Evolutionary conservation across 2,888 invertebrate species (phyloP).

Genomic region (Germaria angustata): DNA sequence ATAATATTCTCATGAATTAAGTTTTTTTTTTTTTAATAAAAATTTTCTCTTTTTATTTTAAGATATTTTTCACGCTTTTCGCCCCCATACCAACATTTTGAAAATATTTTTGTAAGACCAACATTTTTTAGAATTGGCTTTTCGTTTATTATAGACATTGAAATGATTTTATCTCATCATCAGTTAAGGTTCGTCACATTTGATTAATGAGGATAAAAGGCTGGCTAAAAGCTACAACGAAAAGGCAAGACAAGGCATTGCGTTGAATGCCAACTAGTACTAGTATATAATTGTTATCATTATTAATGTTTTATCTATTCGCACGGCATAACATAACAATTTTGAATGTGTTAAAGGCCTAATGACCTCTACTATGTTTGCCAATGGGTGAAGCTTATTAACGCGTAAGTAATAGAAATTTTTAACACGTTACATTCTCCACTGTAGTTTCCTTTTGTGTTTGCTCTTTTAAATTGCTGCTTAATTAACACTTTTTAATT

Average conservation of each 20-base stretch:
- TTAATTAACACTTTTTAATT: constrained; percentile 43
- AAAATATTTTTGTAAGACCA: background rate
- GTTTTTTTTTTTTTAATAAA: background rate
- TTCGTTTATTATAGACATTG: constrained; percentile 52
- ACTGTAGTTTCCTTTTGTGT: background rate
- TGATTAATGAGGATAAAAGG: constrained; percentile 58
- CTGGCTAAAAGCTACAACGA: constrained; percentile 23
- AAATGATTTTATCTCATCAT: constrained; percentile 60
- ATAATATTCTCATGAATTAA: constrained; percentile 11
- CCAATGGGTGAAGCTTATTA: background rate
- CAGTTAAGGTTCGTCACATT: constrained; percentile 63
- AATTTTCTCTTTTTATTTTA: background rate
- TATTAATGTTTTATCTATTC: background rate
- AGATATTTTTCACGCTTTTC: background rate
- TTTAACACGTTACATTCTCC: constrained; percentile 1
- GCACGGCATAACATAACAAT: constrained; percentile 26
- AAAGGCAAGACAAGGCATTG: background rate
- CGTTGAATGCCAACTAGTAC: background rate
- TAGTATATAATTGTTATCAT: background rate
- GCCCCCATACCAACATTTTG: background rate
- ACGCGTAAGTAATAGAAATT: constrained; percentile 14
- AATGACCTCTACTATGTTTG: constrained; percentile 3
- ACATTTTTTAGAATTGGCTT: constrained; percentile 20
- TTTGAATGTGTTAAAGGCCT: constrained; percentile 18
- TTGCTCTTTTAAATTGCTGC: background rate